These are phyloP conservation scores for Drosophila tani DNA, from an alignment of 1,140 invertebrate genomes.

Conservation along the genomic window DNA sequence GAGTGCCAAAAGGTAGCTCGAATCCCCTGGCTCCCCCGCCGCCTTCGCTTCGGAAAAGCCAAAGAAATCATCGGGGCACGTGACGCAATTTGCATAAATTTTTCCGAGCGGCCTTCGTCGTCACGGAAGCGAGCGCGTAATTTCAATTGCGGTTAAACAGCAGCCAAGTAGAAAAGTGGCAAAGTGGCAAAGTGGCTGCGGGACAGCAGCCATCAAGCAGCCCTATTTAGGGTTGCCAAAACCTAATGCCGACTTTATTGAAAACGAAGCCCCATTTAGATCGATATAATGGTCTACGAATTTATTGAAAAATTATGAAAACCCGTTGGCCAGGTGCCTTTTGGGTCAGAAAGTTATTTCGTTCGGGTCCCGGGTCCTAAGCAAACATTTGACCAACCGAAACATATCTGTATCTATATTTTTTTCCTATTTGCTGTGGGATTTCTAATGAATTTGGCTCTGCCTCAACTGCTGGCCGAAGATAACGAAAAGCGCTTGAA, in stretches of 20 bases:
- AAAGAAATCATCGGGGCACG: conserved; percentile 83
- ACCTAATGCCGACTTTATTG: conserved; percentile 70
- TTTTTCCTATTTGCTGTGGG: conserved; percentile 71
- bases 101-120: conserved; percentile 54
- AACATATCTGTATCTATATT: conserved; percentile 39
- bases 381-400: conserved; percentile 72
- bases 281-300: conserved; percentile 57
- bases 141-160: conserved; percentile 84
- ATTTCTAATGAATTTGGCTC: conserved; percentile 74
- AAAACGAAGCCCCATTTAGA: conserved; percentile 61
- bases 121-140: conserved; percentile 77
- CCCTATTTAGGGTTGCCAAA: conserved; percentile 52
- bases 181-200: conserved; percentile 61
- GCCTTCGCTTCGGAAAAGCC: conserved; percentile 41
- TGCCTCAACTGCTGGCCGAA: conserved; percentile 61
- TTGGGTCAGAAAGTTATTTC: conserved; percentile 57
- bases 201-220: conserved; percentile 29
- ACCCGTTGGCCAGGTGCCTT: conserved; percentile 21
- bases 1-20: conserved; percentile 57
- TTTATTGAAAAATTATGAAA: conserved; percentile 80
- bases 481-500: conserved; percentile 80
- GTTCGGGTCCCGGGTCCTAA: conserved; percentile 48
- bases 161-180: conserved; percentile 79
- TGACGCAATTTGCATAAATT: conserved; percentile 85
- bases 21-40: conserved; percentile 14